Evolutionary conservation across 2,888 invertebrate species (phyloP).

Genomic region (Hofmannophila pseudospretella): DNA sequence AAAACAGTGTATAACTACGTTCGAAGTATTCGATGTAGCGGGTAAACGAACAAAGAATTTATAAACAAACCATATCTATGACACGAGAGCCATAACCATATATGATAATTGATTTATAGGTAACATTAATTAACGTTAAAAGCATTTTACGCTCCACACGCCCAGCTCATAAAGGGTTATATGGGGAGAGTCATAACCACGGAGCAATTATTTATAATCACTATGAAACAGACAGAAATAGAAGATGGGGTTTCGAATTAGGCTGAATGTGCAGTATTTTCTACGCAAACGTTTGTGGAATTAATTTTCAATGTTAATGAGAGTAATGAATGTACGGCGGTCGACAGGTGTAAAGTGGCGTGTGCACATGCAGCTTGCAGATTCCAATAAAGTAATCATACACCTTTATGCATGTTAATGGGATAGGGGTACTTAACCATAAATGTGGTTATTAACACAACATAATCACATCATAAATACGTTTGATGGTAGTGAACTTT

Average conservation of each 20-base stretch:
- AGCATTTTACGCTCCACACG: slow-evolving; percentile 18
- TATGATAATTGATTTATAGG: slow-evolving; percentile 2
- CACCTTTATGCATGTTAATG: background rate
- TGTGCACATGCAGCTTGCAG: slow-evolving; percentile 8
- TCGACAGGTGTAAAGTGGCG: slow-evolving; percentile 10
- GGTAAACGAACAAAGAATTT: background rate
- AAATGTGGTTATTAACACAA: too few relatives aligned
- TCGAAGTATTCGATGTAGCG: too few relatives aligned
- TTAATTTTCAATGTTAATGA: slow-evolving; percentile 1
- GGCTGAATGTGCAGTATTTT: slow-evolving; percentile 2
- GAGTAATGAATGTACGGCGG: slow-evolving; percentile 5
- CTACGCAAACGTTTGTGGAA: slow-evolving; percentile 6
- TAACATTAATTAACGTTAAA: slow-evolving; percentile 31
- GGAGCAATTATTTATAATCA: background rate
- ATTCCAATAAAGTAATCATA: slow-evolving; percentile 7
- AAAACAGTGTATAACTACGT: too few relatives aligned
- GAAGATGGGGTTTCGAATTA: background rate
- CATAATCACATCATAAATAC: too few relatives aligned
- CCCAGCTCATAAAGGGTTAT: slow-evolving; percentile 19
- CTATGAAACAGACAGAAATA: too few relatives aligned
- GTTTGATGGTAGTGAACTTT: too few relatives aligned
- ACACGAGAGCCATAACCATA: background rate
- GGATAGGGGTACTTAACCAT: too few relatives aligned
- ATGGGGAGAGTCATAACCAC: background rate
- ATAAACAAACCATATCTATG: background rate